These are phyloP conservation scores for Zoanthus gigantus DNA, from an alignment of 92 coral and sea anemone genomes.

Conservation along the genomic window DNA sequence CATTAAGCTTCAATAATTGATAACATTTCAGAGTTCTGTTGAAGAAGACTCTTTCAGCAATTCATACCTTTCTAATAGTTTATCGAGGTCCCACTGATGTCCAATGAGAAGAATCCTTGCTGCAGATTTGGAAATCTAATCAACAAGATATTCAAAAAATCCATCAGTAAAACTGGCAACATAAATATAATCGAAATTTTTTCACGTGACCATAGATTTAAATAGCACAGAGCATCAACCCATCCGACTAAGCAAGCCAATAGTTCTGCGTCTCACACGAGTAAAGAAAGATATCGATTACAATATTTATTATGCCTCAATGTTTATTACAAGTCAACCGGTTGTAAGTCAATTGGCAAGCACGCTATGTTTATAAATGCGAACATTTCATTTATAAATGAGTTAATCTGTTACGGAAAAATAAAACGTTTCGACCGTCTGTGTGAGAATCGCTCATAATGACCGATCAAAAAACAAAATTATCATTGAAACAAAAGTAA, in stretches of 20 bases:
- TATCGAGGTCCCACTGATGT: slow-evolving; percentile 45
- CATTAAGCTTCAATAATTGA: slow-evolving; percentile 13
- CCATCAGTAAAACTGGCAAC: not conserved
- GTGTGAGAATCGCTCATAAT: not conserved
- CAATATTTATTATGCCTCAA: not conserved
- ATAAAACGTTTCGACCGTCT: slow-evolving; percentile 6
- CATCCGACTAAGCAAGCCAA: not conserved
- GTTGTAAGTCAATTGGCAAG: not conserved
- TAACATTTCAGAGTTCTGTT: not conserved
- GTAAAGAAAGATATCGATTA: not conserved
- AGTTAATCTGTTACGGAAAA: not conserved
- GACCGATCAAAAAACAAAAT: not conserved
- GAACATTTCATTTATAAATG: not conserved
- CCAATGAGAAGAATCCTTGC: slow-evolving; percentile 44
- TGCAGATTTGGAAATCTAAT: slow-evolving; percentile 20
- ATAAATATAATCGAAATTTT: not conserved
- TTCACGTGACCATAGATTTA: not conserved
- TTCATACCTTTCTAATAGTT: slow-evolving; percentile 35
- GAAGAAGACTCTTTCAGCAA: not conserved
- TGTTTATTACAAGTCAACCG: not conserved
- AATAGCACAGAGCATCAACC: not conserved
- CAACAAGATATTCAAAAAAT: not conserved
- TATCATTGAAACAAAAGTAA: not conserved
- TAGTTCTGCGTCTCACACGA: not conserved
- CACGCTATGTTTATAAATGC: not conserved